Evolutionary conservation across 2,797 vertebrate genomes (phyloP).

Genomic region (Macroramphosus scolopax): DNA sequence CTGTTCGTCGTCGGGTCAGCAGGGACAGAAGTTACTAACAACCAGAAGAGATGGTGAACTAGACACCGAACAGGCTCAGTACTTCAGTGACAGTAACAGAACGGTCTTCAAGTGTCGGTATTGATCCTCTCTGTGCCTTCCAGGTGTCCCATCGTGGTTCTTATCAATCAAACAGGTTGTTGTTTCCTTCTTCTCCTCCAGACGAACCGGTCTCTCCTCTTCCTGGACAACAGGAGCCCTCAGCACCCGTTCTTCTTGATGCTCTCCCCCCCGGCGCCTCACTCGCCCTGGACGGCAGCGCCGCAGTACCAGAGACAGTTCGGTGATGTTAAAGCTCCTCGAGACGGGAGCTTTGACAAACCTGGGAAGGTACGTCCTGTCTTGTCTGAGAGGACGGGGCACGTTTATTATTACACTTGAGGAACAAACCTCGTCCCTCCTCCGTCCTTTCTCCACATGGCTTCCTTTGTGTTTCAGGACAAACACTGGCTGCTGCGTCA

Average conservation of each 20-base stretch:
- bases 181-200: conserved; percentile 24
- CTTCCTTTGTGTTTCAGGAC: conserved; percentile 57
- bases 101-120: no score
- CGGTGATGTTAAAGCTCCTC: conserved; percentile 69
- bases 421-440: no score
- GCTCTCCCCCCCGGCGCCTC: conserved; percentile 77
- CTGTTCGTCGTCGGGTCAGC: conserved; percentile 12
- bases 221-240: conserved; percentile 71
- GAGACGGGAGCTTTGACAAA: conserved; percentile 81
- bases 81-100: no score
- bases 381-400: no score
- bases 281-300: conserved; percentile 79
- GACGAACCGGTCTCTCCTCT: conserved; percentile 75
- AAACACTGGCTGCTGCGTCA: conserved; percentile 85
- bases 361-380: conserved; percentile 69
- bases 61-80: background rate
- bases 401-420: no score
- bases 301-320: conserved; percentile 77
- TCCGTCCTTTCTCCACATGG: no score
- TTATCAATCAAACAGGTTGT: background rate
- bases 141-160: no score
- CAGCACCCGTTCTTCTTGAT: conserved; percentile 80
- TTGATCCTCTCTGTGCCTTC: no score
- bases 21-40: conserved; percentile 4
- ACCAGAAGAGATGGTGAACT: background rate